Evolutionary conservation across 2,797 vertebrate species (phyloP).

Genomic region (Sphaeramia orbicularis): DNA sequence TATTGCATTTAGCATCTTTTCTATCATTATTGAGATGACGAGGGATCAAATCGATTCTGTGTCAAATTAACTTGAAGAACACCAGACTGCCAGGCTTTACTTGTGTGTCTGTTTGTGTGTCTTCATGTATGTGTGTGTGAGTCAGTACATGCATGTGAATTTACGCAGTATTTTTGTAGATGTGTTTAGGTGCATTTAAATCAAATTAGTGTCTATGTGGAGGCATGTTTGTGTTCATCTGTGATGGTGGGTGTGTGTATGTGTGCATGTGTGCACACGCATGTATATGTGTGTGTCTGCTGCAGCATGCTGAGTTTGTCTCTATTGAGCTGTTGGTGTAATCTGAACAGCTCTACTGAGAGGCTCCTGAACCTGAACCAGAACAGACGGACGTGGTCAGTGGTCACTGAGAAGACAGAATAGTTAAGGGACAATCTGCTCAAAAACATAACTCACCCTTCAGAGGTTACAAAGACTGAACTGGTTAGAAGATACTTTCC

Average conservation of each 20-base stretch:
- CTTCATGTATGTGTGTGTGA: slow-evolving; percentile 31
- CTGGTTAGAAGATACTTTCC: slow-evolving; percentile 16
- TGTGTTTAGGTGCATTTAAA: slow-evolving; percentile 60
- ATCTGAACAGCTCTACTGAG: slow-evolving; percentile 85
- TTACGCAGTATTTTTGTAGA: slow-evolving; percentile 46
- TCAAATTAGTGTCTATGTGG: slow-evolving; percentile 64
- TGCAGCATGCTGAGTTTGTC: slow-evolving; percentile 79
- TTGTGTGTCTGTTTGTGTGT: slow-evolving; percentile 48
- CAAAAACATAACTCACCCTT: slow-evolving; percentile 50
- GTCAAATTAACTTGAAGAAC: slow-evolving; percentile 83
- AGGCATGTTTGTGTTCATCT: slow-evolving; percentile 62
- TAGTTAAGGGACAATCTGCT: slow-evolving; percentile 62
- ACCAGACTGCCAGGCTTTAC: slow-evolving; percentile 80
- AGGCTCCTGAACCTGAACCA: slow-evolving; percentile 65
- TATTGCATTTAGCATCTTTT: slow-evolving; percentile 84
- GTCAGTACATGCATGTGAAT: neutral
- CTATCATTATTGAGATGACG: slow-evolving; percentile 88
- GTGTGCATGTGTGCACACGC: slow-evolving; percentile 28
- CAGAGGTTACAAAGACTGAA: slow-evolving; percentile 35
- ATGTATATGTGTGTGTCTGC: slow-evolving; percentile 13
- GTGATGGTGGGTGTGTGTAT: slow-evolving; percentile 11
- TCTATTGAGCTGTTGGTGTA: slow-evolving; percentile 89
- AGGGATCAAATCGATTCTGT: slow-evolving; percentile 81
- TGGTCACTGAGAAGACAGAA: slow-evolving; percentile 55
- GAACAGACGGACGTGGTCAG: slow-evolving; percentile 66